Evolutionary conservation across 2,797 vertebrate species (phyloP).

Genomic region (Sparidentex hasta): DNA sequence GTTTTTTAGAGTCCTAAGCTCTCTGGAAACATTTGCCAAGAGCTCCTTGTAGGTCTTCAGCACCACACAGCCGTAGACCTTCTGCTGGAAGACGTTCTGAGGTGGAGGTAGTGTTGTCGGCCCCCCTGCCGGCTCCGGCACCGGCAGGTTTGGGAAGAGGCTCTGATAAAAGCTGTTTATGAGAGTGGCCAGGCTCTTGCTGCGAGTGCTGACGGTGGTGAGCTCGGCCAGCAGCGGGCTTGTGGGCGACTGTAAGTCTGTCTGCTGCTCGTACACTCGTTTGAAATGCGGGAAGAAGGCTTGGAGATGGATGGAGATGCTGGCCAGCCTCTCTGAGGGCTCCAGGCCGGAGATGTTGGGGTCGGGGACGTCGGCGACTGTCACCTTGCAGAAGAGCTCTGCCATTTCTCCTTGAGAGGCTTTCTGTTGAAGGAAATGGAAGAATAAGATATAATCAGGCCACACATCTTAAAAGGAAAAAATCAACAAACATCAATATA

Average conservation of each 20-base stretch:
- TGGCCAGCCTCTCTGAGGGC: constrained; percentile 73
- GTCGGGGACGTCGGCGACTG: constrained; percentile 74
- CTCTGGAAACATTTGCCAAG: constrained; percentile 66
- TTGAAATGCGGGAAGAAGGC: constrained; percentile 81
- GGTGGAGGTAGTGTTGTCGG: constrained; percentile 77
- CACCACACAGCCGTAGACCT: constrained; percentile 86
- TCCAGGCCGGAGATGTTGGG: constrained; percentile 81
- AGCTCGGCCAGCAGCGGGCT: constrained; percentile 69
- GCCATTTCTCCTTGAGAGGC: constrained; percentile 77
- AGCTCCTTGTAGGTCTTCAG: constrained; percentile 83
- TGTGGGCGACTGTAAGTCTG: constrained; percentile 74
- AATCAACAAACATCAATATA: no score
- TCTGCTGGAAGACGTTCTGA: constrained; percentile 87
- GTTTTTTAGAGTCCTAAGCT: constrained; percentile 76
- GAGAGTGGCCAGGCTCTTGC: constrained; percentile 38
- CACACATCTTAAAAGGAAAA: not conserved
- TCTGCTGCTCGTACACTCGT: constrained; percentile 84
- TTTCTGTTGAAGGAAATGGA: constrained; percentile 73
- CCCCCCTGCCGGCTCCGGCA: constrained; percentile 72
- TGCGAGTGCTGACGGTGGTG: not conserved
- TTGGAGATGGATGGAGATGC: constrained; percentile 75
- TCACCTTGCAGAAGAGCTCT: constrained; percentile 79
- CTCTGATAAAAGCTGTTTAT: constrained; percentile 72
- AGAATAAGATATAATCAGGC: not conserved
- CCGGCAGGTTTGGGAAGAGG: constrained; percentile 82